A percentile compares a stretch with the other conserved stretches of the same genome.
phyloP scores from a whole-genome alignment of 2,888 invertebrate species.

The Argyra leucocephala region DNA sequence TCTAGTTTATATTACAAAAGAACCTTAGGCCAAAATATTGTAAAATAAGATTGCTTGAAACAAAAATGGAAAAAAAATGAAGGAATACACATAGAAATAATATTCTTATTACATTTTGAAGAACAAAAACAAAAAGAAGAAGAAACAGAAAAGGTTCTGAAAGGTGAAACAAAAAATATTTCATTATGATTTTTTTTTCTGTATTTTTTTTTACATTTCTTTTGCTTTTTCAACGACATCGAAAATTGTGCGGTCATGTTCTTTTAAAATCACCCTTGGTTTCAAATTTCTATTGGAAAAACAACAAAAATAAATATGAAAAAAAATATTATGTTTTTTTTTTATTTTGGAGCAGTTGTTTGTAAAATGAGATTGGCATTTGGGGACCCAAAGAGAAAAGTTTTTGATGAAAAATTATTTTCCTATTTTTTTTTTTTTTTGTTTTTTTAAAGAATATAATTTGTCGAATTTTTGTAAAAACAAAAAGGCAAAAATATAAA shows the following conservation, averaged over 20 bases:
- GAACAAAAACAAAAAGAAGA: not conserved
- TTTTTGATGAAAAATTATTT: no score
- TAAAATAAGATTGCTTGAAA: not conserved
- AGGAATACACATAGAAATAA: no score
- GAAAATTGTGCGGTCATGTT: not conserved
- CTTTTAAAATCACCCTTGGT: no score
- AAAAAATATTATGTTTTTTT: not conserved
- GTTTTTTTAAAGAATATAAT: no score
- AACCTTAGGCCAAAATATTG: conserved; percentile 1
- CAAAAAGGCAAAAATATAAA: no score
- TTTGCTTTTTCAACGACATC: not conserved
- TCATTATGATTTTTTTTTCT: not conserved
- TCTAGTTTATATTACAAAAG: not conserved
- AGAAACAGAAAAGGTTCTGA: not conserved
- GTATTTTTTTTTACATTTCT: not conserved
- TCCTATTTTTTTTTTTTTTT: no score
- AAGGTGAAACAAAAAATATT: not conserved
- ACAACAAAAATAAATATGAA: no score
- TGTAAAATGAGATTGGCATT: conserved; percentile 6
- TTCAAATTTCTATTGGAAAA: no score
- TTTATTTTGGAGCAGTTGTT: not conserved
- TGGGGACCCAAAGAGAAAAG: not conserved
- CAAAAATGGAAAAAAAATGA: not conserved
- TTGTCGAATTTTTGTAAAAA: no score
- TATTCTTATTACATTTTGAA: not conserved